Conservation (phyloP, 2,113 vertebrate genomes). For the Serilophus lunatus region DNA sequence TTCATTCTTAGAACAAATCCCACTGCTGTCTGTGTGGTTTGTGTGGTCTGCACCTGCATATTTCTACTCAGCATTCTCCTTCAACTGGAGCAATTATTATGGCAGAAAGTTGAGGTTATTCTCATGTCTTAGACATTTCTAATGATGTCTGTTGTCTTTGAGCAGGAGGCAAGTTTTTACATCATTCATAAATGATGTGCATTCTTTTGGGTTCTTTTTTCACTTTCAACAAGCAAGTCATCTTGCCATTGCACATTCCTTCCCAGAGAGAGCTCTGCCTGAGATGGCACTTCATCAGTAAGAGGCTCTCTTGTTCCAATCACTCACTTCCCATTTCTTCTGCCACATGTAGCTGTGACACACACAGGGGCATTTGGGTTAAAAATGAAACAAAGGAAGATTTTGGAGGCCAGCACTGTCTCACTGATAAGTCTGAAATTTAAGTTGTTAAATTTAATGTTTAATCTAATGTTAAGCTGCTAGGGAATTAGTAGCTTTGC, state of each 20-base stretch:
- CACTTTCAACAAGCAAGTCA: background rate
- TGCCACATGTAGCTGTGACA: background rate
- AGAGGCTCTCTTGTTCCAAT: background rate
- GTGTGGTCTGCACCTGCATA: background rate
- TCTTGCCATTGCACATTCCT: background rate
- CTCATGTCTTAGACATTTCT: background rate
- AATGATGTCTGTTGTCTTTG: background rate
- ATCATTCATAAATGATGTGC: background rate
- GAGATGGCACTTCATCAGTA: background rate
- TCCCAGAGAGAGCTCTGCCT: background rate
- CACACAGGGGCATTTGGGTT: background rate
- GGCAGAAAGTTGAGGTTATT: background rate
- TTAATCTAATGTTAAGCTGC: too few relatives aligned
- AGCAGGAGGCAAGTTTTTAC: background rate
- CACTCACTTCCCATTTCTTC: background rate
- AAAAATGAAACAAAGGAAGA: background rate
- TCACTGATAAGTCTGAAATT: background rate
- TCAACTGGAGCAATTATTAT: background rate
- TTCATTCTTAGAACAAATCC: background rate
- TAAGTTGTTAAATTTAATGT: too few relatives aligned
- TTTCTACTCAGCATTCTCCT: background rate
- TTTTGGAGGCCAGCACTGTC: background rate
- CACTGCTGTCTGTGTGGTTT: background rate
- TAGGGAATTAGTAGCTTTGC: background rate
- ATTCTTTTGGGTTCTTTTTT: background rate